Evolutionary conservation across 2,888 invertebrate species (phyloP), one percentile per base, ranked within the genome.

Genomic region (Philereme vetulata): DNA sequence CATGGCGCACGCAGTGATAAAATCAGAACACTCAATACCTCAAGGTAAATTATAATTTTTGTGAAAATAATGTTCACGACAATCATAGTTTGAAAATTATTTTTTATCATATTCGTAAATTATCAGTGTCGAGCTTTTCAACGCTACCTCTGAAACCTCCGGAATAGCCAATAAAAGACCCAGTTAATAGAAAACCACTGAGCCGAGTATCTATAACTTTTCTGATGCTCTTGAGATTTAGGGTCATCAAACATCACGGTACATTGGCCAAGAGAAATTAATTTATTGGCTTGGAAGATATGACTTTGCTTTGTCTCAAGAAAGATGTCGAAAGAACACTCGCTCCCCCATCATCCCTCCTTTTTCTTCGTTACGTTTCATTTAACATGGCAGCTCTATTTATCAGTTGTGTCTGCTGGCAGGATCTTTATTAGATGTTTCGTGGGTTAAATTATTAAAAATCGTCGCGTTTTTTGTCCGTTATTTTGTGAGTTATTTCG

Each of bases 181-280:
- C 68, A 72, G 68, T 63, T 65, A 71, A 73, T 70, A 70, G 64
- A 65, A 66, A 65, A 46, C 58, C 75, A 72, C 48, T 72, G 75
- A 68, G 69, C 72, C 72, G 76, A 56, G 65, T 74, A 68, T 67
- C 49, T 56, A 64, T 74, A 75, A 72, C 71, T 75, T 72, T 64
- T 64, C 69, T 66, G 72, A 72, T 72, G 69, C 69, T 65, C 78
- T n/a, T 73, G 72, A 72, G 76, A 81, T 77, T 79, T 75, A 72
- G 68, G 71, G 72, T 73, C 78, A 79, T 82, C 79, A 75, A 70
- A 71, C 68, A 71, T 75, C 67, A 76, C 81, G 70, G 69, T 74
- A 80, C 81, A 81, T 80, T 82, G 80, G 66, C 52, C 73, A 53
- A 70, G 60, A 50, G 53, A 74, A 72, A 77, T 78, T 77, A 80